phyloP scores from a whole-genome alignment of 2,888 invertebrate genomes.

The Lasius fuliginosus region DNA sequence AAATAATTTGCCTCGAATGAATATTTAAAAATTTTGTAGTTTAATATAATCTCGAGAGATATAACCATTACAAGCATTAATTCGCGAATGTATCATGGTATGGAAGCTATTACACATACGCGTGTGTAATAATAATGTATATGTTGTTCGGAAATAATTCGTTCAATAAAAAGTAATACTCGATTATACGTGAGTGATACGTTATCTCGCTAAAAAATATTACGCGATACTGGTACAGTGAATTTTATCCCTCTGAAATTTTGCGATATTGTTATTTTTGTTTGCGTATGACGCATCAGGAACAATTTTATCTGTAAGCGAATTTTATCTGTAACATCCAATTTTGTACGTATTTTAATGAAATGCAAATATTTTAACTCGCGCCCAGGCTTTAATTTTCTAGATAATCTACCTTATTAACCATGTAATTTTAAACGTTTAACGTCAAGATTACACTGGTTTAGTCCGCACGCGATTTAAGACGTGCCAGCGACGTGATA shows the following conservation, averaged over 20 bases:
- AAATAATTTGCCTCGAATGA: constrained; percentile 37
- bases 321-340: constrained; percentile 11
- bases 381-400: constrained; percentile 39
- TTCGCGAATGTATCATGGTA: constrained; percentile 2
- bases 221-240: background rate
- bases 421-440: constrained; percentile 47
- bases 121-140: constrained; percentile 14
- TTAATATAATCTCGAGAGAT: constrained; percentile 9
- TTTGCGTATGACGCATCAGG: constrained; percentile 1
- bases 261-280: constrained; percentile 29
- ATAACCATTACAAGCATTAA: constrained; percentile 4
- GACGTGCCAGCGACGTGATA: constrained; percentile 32
- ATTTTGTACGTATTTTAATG: constrained; percentile 46
- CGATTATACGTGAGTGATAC: background rate
- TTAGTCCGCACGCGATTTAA: constrained; percentile 45
- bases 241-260: constrained; percentile 8
- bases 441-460: constrained; percentile 32
- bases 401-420: constrained; percentile 42
- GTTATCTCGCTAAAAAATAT: constrained; percentile 21
- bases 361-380: constrained; percentile 31
- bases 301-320: constrained; percentile 40
- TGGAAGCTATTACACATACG: constrained; percentile 19
- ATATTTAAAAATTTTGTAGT: constrained; percentile 23
- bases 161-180: constrained; percentile 21
- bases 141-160: constrained; percentile 32